Base-by-base conservation (phyloP, 2,888 invertebrate genomes). In the Galerucella nymphaeae region DNA sequence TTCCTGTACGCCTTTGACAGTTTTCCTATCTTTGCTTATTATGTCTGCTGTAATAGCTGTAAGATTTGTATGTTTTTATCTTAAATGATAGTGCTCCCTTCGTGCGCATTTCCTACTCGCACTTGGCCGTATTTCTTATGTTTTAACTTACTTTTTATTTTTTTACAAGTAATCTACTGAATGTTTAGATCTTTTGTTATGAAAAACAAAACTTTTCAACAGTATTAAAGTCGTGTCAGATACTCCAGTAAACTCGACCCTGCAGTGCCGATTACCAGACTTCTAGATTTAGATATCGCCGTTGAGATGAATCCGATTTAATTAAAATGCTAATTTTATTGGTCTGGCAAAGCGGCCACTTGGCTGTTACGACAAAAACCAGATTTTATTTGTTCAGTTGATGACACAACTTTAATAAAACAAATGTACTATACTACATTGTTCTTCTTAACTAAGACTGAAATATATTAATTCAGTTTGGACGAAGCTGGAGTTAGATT, bases 281-380 rank as follows among this genome's bases (percentile, higher is more conserved):
- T 77, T 76, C 76, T 76, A 79, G 76, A 79, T 78, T 78, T 75
- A 74, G 76, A 75, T 72, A 71, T 73, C 72, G 75, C 74, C 64
- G 71, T 59, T 10, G 45, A 71, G 77, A 78, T 77, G 73, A 74
- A 76, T 75, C 77, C 75, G 76, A 79, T 80, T 80, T 80, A 80
- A 80, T 80, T 79, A 80, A 80, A 80, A 80, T 80, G 80, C 78
- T 78, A 80, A 80, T 80, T 80, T 80, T 79, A 80, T 78, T 78
- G 74, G 77, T 76, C 72, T 74, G 76, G 74, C 76, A 77, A 79
- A 79, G 76, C 69, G 79, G 70, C 77, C 72, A 74, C 70, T 76
- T 70, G 75, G 65, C 78, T 80, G 76, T 79, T 77, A 74, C 70
- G 68, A 72, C 70, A 73, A 70, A 73, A 70, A 70, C 61, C 58